Evolutionary conservation across 2,113 vertebrate species (phyloP).

Genomic region (Gadus chalcogrammus): DNA sequence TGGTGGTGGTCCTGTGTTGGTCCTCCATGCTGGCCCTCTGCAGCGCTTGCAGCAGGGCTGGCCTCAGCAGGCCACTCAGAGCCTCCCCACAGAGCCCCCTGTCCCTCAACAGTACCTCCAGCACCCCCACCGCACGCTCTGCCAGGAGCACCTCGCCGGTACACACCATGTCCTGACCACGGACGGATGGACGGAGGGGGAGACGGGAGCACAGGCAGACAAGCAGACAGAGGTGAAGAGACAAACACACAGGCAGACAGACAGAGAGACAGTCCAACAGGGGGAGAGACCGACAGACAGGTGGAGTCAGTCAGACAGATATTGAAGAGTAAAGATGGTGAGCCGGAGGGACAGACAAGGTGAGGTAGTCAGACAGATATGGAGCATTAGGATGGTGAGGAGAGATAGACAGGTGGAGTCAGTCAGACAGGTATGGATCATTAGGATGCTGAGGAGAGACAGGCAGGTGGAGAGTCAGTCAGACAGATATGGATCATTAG

Average conservation of each 20-base stretch:
- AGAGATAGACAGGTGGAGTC: not conserved
- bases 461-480: no score
- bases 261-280: no score
- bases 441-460: no score
- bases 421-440: constrained; percentile 2
- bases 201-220: not conserved
- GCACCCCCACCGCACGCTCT: constrained; percentile 67
- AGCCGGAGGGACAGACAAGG: no score
- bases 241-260: no score
- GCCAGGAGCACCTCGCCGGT: constrained; percentile 71
- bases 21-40: constrained; percentile 77
- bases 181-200: not conserved
- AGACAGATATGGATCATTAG: no score
- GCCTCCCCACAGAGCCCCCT: constrained; percentile 58
- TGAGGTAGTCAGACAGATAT: no score
- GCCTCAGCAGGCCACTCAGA: constrained; percentile 73
- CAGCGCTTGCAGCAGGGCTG: constrained; percentile 80
- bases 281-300: not conserved
- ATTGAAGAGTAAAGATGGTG: no score
- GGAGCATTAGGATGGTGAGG: no score
- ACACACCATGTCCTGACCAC: constrained; percentile 64
- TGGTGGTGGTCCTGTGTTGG: constrained; percentile 37
- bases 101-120: constrained; percentile 71
- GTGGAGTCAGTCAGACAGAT: constrained; percentile 6
- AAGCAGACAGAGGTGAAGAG: not conserved